Conservation (phyloP, 2,797 vertebrate genomes). For the Clarias platycephalus region DNA sequence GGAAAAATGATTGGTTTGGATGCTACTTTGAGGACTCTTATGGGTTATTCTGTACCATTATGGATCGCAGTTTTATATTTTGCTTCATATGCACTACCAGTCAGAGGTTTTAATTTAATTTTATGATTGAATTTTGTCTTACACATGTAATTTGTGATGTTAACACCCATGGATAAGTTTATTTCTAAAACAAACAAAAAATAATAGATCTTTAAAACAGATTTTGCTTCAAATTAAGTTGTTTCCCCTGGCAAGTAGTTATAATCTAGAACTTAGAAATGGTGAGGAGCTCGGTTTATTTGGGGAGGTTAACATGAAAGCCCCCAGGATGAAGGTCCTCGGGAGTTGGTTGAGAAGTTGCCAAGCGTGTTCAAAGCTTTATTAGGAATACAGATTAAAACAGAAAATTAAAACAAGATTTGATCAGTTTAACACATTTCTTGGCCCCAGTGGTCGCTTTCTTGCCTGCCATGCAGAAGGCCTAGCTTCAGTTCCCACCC, state of each 20-base stretch:
- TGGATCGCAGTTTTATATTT: background rate
- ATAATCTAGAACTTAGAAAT: background rate
- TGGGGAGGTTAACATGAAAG: background rate
- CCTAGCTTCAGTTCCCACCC: too few relatives aligned
- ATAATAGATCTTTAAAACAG: background rate
- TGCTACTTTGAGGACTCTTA: background rate
- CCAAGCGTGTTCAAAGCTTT: background rate
- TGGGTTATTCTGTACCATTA: background rate
- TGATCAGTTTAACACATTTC: background rate
- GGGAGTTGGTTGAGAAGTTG: background rate
- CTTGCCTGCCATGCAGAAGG: too few relatives aligned
- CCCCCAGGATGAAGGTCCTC: background rate
- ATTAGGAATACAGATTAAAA: background rate
- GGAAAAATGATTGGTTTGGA: background rate
- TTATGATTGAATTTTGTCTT: background rate
- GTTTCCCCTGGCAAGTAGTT: background rate
- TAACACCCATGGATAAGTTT: background rate
- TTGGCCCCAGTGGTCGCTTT: background rate
- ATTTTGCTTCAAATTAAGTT: background rate
- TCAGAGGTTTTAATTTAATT: background rate
- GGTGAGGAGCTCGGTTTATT: background rate
- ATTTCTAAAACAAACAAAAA: background rate
- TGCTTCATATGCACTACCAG: background rate
- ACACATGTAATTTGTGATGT: background rate
- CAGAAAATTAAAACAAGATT: background rate